Evolutionary conservation across 2,797 vertebrate species (phyloP).

Genomic region (Erpetoichthys calabaricus): DNA sequence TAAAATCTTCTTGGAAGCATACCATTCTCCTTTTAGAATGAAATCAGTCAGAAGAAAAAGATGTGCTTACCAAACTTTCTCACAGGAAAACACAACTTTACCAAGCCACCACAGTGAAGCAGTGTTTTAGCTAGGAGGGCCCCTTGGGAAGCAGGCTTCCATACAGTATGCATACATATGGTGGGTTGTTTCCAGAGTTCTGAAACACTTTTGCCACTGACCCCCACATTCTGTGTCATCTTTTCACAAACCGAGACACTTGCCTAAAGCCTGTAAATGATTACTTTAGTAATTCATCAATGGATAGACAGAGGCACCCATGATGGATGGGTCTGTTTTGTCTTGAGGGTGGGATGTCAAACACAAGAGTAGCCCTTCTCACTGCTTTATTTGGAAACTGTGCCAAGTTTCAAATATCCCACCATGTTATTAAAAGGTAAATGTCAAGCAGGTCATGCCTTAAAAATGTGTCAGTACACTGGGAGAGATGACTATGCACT

Average conservation of each 20-base stretch:
- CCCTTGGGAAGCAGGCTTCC: too few species aligned
- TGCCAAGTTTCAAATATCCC: constrained; percentile 7
- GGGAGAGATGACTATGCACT: neutral
- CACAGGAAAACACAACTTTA: too few species aligned
- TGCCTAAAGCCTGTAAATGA: neutral
- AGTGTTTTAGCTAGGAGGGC: too few species aligned
- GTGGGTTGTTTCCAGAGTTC: too few species aligned
- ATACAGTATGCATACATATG: too few species aligned
- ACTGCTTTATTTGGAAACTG: neutral
- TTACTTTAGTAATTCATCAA: constrained; percentile 5
- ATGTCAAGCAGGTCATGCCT: neutral
- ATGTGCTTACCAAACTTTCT: too few species aligned
- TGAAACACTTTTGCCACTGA: too few species aligned
- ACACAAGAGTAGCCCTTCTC: neutral
- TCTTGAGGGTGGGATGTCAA: constrained; percentile 1
- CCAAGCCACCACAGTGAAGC: too few species aligned
- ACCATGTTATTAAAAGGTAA: constrained; percentile 5
- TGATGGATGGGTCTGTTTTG: constrained; percentile 11
- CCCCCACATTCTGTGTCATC: too few species aligned
- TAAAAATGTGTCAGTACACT: constrained; percentile 7
- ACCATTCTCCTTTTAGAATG: too few species aligned
- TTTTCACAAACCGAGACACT: neutral
- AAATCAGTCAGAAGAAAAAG: too few species aligned
- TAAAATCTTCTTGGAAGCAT: too few species aligned
- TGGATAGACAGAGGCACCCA: neutral